These are phyloP conservation scores for Hippocampus abdominalis DNA, from an alignment of 2,113 vertebrate genomes.

Conservation along the genomic window DNA sequence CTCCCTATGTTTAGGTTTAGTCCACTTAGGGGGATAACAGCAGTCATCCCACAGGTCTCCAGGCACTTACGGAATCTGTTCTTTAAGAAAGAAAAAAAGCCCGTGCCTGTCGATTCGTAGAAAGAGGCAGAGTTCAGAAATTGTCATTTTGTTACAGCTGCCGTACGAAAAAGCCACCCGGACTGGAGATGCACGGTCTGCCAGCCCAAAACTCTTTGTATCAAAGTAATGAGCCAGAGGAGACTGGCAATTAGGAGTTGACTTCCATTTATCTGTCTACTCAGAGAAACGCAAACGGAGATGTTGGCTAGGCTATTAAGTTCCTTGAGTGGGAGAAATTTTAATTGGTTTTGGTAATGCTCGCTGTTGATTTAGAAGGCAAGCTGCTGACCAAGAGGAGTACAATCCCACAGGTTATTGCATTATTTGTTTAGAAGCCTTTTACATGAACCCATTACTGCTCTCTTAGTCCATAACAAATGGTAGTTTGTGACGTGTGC, in stretches of 20 bases:
- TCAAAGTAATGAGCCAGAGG: conserved; percentile 67
- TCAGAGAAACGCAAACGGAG: conserved; percentile 57
- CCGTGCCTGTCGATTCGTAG: conserved; percentile 21
- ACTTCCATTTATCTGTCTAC: conserved; percentile 54
- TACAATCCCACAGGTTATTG: conserved; percentile 37
- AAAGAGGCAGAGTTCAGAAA: conserved; percentile 32
- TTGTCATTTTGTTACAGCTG: conserved; percentile 42
- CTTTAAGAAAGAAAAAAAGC: conserved; percentile 8
- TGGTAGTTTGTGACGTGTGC: conserved; percentile 6
- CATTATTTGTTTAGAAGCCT: conserved; percentile 43
- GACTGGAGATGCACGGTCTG: conserved; percentile 52
- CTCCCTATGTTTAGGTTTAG: conserved; percentile 44
- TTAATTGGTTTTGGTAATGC: conserved; percentile 62
- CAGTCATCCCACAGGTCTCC: conserved; percentile 35
- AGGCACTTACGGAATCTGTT: conserved; percentile 27
- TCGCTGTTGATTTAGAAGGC: conserved; percentile 52
- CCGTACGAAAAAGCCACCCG: conserved; percentile 37
- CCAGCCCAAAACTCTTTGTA: conserved; percentile 63
- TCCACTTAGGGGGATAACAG: conserved; percentile 48
- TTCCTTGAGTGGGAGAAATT: conserved; percentile 56
- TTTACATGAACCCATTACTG: neutral
- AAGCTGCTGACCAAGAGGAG: conserved; percentile 24
- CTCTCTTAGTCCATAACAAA: conserved; percentile 22
- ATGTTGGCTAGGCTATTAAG: conserved; percentile 62
- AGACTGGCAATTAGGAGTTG: conserved; percentile 64